Evolutionary conservation across 2,888 invertebrate species (phyloP).

Genomic region (Plagodis dolabraria): DNA sequence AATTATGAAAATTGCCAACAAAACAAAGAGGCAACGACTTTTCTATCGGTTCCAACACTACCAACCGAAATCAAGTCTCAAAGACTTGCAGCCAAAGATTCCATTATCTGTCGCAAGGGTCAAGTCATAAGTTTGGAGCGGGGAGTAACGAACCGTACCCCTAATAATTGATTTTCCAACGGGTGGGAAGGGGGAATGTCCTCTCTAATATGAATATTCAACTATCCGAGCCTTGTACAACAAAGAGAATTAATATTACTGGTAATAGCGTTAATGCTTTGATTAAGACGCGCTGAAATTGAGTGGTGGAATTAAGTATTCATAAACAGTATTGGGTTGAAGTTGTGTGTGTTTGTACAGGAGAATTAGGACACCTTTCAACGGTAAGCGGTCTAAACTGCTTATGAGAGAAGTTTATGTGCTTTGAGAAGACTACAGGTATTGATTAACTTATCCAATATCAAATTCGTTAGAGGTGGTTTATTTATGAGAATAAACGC

Average conservation of each 20-base stretch:
- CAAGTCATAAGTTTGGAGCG: constrained; percentile 57
- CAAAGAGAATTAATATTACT: constrained; percentile 63
- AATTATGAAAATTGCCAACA: too few species aligned
- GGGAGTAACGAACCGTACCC: constrained; percentile 65
- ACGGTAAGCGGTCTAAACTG: not conserved
- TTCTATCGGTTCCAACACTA: not conserved
- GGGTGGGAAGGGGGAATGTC: constrained; percentile 44
- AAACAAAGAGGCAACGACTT: too few species aligned
- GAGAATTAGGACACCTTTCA: not conserved
- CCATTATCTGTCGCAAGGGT: constrained; percentile 62
- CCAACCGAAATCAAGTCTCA: constrained; percentile 24
- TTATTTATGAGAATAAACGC: too few species aligned
- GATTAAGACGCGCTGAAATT: constrained; percentile 61
- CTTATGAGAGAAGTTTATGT: not conserved
- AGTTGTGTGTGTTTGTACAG: constrained; percentile 27
- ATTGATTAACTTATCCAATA: too few species aligned
- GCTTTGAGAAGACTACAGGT: not conserved
- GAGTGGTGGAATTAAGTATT: constrained; percentile 58
- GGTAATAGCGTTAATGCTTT: constrained; percentile 59
- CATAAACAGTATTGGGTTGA: constrained; percentile 39
- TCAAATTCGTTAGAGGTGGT: too few species aligned
- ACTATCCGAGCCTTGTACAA: constrained; percentile 37
- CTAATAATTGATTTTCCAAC: constrained; percentile 70
- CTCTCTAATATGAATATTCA: constrained; percentile 38
- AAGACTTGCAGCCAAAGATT: constrained; percentile 52